Percentiles rank a stretch among this genome's conserved stretches.
phyloP scores from a whole-genome alignment of 1,140 invertebrate genomes.

The Dendrolimus kikuchii region DNA sequence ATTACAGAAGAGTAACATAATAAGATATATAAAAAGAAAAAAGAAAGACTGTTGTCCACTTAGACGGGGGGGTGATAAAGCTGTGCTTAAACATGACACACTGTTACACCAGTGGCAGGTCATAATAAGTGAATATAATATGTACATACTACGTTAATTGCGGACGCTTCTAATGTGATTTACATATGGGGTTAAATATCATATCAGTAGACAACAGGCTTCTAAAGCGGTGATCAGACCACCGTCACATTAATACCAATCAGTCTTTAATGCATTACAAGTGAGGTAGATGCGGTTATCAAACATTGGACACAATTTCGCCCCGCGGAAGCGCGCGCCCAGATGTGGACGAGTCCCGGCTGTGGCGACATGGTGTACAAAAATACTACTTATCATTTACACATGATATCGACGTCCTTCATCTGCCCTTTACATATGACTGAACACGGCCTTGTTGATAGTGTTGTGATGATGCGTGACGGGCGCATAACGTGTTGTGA shows the following conservation, averaged over 20 bases:
- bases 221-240: slow-evolving; percentile 61
- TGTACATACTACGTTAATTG: slow-evolving; percentile 3
- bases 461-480: not conserved
- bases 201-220: slow-evolving; percentile 62
- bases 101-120: slow-evolving; percentile 1
- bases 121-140: not conserved
- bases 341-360: slow-evolving; percentile 3
- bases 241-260: slow-evolving; percentile 51
- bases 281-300: slow-evolving; percentile 61
- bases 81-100: not conserved
- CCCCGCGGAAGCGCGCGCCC: slow-evolving; percentile 12
- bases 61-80: not conserved
- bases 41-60: slow-evolving; percentile 52
- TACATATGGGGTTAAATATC: not conserved
- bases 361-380: slow-evolving; percentile 31
- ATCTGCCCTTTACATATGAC: slow-evolving; percentile 21
- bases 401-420: slow-evolving; percentile 35
- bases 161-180: slow-evolving; percentile 13
- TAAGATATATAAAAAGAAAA: slow-evolving; percentile 53
- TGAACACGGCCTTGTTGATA: not conserved
- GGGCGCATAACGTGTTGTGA: too few relatives aligned
- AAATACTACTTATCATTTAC: slow-evolving; percentile 47
- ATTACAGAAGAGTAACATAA: slow-evolving; percentile 63
- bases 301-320: slow-evolving; percentile 40
- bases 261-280: slow-evolving; percentile 62